Evolutionary conservation across 2,797 vertebrate genomes (phyloP).

Genomic region (Acropternis orthonyx): DNA sequence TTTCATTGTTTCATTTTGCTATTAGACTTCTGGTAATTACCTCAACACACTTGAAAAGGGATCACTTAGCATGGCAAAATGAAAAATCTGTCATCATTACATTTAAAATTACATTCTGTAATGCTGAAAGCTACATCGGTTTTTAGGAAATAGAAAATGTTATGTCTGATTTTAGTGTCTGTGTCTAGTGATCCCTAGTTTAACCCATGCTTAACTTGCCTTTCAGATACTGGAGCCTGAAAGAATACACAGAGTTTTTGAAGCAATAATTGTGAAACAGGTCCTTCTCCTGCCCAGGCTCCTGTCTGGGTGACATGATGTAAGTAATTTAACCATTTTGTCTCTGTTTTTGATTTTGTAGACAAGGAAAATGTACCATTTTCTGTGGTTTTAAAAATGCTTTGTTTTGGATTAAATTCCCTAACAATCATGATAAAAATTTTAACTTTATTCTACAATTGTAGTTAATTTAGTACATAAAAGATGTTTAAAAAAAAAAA

Average conservation of each 20-base stretch:
- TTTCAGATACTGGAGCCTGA: not conserved
- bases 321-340: not conserved
- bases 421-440: not conserved
- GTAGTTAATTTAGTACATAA: not conserved
- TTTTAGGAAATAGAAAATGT: not conserved
- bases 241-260: not conserved
- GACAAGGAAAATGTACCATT: not conserved
- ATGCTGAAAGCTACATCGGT: not conserved
- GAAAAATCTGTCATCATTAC: not conserved
- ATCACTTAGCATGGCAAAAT: constrained; percentile 13
- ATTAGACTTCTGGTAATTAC: not conserved
- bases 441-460: not conserved
- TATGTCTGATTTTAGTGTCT: not conserved
- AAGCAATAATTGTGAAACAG: not conserved
- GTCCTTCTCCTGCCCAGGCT: not conserved
- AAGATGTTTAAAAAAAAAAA: not conserved
- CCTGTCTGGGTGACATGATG: not conserved
- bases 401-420: not conserved
- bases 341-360: not conserved
- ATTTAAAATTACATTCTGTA: not conserved
- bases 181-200: not conserved
- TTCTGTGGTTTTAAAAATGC: not conserved
- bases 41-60: not conserved
- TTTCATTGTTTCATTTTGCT: not conserved
- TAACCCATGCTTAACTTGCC: not conserved